phyloP scores from a whole-genome alignment of 2,888 invertebrate species.

The Priocnemis perturbator region DNA sequence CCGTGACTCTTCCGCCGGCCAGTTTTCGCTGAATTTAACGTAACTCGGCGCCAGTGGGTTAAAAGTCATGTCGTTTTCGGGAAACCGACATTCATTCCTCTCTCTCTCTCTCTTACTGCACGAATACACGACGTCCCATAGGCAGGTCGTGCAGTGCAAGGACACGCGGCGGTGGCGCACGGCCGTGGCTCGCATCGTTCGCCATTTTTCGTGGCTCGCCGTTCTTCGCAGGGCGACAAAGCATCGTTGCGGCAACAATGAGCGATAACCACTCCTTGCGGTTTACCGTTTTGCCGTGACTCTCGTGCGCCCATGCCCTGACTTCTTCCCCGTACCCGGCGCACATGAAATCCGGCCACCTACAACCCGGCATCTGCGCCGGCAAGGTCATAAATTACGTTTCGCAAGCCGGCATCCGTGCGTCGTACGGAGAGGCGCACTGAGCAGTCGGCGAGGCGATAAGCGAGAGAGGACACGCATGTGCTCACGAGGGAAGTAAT shows the following conservation, averaged over 20 bases:
- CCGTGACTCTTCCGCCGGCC: no score
- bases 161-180: slow-evolving; percentile 31
- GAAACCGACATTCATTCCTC: slow-evolving; percentile 1
- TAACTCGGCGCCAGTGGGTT: no score
- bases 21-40: no score
- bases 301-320: slow-evolving; percentile 16
- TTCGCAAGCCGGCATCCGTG: slow-evolving; percentile 37
- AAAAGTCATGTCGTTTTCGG: no score
- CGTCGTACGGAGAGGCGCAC: slow-evolving; percentile 6
- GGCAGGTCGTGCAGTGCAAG: slow-evolving; percentile 36
- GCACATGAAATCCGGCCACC: slow-evolving; percentile 34
- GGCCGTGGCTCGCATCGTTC: no score
- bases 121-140: no score
- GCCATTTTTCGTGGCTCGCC: neutral
- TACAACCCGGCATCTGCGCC: slow-evolving; percentile 37
- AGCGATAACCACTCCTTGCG: slow-evolving; percentile 36
- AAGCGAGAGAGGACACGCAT: no score
- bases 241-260: slow-evolving; percentile 50
- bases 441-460: no score
- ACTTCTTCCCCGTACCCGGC: neutral
- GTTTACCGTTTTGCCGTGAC: slow-evolving; percentile 37
- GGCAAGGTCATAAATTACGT: slow-evolving; percentile 50
- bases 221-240: slow-evolving; percentile 18
- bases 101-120: slow-evolving; percentile 12
- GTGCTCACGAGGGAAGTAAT: no score